These are phyloP conservation scores for Troides aeacus DNA, from an alignment of 2,888 invertebrate genomes.

Conservation along the genomic window DNA sequence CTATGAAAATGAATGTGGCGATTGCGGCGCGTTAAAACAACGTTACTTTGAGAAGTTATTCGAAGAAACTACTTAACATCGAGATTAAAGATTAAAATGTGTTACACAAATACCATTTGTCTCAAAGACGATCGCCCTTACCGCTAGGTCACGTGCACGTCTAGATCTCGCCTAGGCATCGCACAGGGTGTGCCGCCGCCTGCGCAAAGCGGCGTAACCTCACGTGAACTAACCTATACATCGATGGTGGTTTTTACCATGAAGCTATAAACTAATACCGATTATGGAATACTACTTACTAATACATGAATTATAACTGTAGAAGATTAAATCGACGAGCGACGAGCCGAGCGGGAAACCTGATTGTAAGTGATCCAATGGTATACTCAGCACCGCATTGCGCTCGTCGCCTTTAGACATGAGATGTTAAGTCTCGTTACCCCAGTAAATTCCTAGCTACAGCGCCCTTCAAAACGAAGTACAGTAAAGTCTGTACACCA, in stretches of 20 bases:
- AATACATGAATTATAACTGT: too few species aligned
- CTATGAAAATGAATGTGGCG: background rate
- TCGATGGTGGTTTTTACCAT: constrained; percentile 38
- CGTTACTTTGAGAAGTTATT: constrained; percentile 36
- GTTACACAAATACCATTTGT: constrained; percentile 59
- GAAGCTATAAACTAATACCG: constrained; percentile 14
- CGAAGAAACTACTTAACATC: constrained; percentile 18
- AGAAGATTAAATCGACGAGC: too few species aligned
- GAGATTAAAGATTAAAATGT: constrained; percentile 26
- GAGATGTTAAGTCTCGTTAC: background rate
- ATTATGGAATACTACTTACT: constrained; percentile 43
- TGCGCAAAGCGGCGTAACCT: background rate
- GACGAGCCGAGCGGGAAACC: too few species aligned
- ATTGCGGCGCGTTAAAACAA: constrained; percentile 16
- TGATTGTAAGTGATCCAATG: background rate
- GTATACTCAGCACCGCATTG: background rate
- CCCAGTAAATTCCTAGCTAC: too few species aligned
- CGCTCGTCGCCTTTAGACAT: background rate
- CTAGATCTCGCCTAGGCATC: constrained; percentile 19
- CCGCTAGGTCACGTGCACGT: constrained; percentile 4
- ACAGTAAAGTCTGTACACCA: background rate
- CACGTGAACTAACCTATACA: constrained; percentile 45
- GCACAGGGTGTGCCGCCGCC: constrained; percentile 4
- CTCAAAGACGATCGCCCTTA: constrained; percentile 45
- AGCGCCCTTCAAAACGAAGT: background rate